Conservation (phyloP, 2,888 invertebrate species). For the Pristionchus maxplancki region DNA sequence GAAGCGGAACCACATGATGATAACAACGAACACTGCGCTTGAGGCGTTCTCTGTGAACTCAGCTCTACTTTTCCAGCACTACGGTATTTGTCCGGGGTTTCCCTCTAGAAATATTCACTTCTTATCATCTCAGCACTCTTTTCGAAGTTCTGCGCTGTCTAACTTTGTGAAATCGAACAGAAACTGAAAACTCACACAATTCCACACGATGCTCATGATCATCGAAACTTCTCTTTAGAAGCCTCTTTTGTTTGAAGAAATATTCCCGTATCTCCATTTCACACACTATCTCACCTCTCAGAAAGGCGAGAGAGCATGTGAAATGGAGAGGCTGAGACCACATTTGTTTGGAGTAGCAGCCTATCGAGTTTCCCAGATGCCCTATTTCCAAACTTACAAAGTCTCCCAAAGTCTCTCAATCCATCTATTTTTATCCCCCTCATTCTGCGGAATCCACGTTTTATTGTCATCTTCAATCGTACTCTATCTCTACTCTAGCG, state of each 20-base stretch:
- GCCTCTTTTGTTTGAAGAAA: background rate
- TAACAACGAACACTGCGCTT: background rate
- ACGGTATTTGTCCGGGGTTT: no score
- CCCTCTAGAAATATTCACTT: no score
- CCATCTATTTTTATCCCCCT: constrained; percentile 1
- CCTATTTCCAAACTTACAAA: constrained; percentile 7
- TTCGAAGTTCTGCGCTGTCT: no score
- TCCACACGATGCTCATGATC: background rate
- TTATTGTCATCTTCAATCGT: background rate
- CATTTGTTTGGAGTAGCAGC: no score
- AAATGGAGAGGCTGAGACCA: background rate
- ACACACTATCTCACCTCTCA: background rate
- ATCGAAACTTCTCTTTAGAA: background rate
- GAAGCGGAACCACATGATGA: background rate
- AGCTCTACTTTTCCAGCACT: background rate
- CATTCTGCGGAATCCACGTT: background rate
- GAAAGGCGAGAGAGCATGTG: background rate
- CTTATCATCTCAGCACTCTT: no score
- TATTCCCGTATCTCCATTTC: background rate
- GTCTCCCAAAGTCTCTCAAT: background rate
- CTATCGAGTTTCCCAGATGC: background rate
- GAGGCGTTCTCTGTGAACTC: background rate
- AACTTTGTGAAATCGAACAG: no score
- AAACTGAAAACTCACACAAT: no score
- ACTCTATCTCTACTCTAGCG: background rate